Percentiles rank a stretch among this genome's conserved stretches.
These are phyloP conservation scores for Melanotaenia maccullochi DNA, from an alignment of 2,797 vertebrate species.

Conservation along the genomic window DNA sequence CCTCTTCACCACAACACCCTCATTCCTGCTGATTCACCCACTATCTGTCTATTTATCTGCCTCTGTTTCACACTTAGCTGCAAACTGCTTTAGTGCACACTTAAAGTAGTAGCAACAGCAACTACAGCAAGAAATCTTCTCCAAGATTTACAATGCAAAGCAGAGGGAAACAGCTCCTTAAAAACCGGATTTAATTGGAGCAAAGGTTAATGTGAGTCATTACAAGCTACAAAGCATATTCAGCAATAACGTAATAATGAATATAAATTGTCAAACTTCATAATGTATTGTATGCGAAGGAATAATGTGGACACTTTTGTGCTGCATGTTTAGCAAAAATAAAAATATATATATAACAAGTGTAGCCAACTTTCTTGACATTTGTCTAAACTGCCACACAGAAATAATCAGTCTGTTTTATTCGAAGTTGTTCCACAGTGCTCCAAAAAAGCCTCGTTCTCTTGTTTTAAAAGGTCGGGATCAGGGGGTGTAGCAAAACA, in stretches of 20 bases:
- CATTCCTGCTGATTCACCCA: too few relatives aligned
- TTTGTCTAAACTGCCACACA: conserved; percentile 10
- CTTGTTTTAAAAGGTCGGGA: conserved; percentile 66
- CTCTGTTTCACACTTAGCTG: too few relatives aligned
- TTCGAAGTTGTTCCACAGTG: conserved; percentile 18
- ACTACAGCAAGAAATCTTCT: too few relatives aligned
- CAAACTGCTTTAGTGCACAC: too few relatives aligned
- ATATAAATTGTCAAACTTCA: neutral
- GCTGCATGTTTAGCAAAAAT: neutral
- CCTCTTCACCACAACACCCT: too few relatives aligned
- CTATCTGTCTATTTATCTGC: too few relatives aligned
- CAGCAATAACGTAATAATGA: neutral
- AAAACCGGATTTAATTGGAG: neutral
- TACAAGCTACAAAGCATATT: neutral
- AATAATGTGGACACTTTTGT: neutral
- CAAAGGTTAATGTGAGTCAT: neutral
- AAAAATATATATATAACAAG: neutral
- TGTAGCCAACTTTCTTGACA: neutral
- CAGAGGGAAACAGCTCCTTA: neutral
- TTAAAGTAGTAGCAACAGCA: too few relatives aligned
- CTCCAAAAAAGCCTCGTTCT: neutral
- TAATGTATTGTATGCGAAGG: neutral
- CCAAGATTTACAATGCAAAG: too few relatives aligned
- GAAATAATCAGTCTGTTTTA: conserved; percentile 18
- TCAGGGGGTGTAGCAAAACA: conserved; percentile 55